Evolutionary conservation across 2,888 invertebrate genomes (phyloP).

Genomic region (Tipula unca): DNA sequence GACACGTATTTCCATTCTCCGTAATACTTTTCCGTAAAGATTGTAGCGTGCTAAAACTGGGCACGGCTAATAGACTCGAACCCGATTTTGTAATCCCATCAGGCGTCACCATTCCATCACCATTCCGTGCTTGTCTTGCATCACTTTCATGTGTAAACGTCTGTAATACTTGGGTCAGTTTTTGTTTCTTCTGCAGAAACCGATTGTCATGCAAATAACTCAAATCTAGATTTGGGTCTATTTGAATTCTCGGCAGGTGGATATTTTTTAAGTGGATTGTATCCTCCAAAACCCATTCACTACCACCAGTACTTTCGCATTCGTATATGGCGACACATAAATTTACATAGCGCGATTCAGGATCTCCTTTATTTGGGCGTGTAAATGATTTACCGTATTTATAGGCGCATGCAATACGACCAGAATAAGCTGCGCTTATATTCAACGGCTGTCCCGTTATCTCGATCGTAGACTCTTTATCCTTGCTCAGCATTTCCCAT

Average conservation of each 20-base stretch:
- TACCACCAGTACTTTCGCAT: conserved; percentile 96
- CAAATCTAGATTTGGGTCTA: conserved; percentile 74
- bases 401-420: conserved; percentile 94
- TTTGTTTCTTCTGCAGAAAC: conserved; percentile 72
- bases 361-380: conserved; percentile 63
- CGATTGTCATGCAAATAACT: conserved; percentile 74
- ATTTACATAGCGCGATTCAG: conserved; percentile 77
- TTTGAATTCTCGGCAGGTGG: conserved; percentile 70
- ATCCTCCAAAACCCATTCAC: conserved; percentile 91
- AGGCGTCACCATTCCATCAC: conserved; percentile 40
- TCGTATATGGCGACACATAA: conserved; percentile 95
- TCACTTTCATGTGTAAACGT: conserved; percentile 74
- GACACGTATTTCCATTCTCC: conserved; percentile 86
- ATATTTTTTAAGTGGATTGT: conserved; percentile 91
- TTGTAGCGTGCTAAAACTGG: conserved; percentile 83
- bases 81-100: conserved; percentile 35
- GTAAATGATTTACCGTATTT: conserved; percentile 88
- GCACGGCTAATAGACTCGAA: conserved; percentile 63
- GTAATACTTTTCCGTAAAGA: conserved; percentile 80
- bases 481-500: conserved; percentile 80
- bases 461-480: conserved; percentile 55
- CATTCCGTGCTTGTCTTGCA: conserved; percentile 49
- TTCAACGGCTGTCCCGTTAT: conserved; percentile 81
- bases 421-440: conserved; percentile 95
- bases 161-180: conserved; percentile 72